Percentiles rank a stretch among this genome's conserved stretches.
These are phyloP conservation scores for Cyclura pinguis DNA, from an alignment of 2,797 vertebrate species.

Conservation along the genomic window DNA sequence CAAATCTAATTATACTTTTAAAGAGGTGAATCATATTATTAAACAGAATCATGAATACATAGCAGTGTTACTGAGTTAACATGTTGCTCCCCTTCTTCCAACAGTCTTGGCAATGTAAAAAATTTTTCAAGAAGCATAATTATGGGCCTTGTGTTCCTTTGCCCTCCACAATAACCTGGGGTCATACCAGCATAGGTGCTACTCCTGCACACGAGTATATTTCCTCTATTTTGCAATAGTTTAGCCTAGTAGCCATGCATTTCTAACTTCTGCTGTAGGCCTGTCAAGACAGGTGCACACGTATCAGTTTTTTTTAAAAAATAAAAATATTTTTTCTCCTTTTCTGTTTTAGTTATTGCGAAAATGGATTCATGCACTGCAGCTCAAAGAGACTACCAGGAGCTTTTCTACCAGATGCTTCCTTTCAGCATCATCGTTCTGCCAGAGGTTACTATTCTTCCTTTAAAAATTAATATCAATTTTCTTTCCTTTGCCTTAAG, in stretches of 20 bases:
- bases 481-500: neutral
- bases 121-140: no score
- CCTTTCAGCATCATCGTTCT: conserved; percentile 80
- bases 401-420: conserved; percentile 82
- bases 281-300: fast-evolving
- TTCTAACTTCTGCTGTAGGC: fast-evolving
- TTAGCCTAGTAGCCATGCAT: no score
- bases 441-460: conserved; percentile 86
- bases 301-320: conserved; percentile 20
- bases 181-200: no score
- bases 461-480: neutral
- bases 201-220: neutral
- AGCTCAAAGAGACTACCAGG: conserved; percentile 80
- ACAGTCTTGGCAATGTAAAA: no score
- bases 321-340: neutral
- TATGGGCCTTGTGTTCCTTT: neutral
- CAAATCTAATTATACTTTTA: no score
- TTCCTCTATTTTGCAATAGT: neutral
- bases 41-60: no score
- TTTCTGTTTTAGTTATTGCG: conserved; percentile 87
- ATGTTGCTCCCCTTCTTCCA: no score
- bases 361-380: conserved; percentile 93
- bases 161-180: no score
- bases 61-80: no score
- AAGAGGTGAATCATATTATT: no score